Evolutionary conservation across 2,888 invertebrate species (phyloP), one percentile per base, ranked within the genome.

Genomic region (Eudemis profundana): DNA sequence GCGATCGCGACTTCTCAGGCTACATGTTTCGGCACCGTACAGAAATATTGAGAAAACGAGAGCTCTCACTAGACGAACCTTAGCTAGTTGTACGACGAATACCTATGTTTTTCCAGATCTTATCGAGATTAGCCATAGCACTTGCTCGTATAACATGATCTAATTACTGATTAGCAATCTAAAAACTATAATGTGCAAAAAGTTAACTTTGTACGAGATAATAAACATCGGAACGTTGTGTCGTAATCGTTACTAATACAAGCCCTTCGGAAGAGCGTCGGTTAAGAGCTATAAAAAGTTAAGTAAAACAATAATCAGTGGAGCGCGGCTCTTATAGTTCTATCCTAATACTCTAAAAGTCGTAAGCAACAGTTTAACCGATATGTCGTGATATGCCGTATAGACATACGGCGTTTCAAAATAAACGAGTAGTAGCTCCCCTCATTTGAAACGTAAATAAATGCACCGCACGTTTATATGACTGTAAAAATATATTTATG

Each of bases 281-380:
- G 46, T 38, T 47, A 17, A 61, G 66, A 38, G 78, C 81, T 77
- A 83, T 87, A 87, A 88, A 88, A 87, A 85, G 81, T 85, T 78
- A 83, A 86, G 78, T 89, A 83, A 87, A 88, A 87, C 87, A 87
- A 86, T 86, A 86, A 85, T 85, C 86, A 86, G 78, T 80, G 73
- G 74, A 83, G 79, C 83, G 79, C 68, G 77, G 71, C 72, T 72
- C 70, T 70, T 71, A 33, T 60, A 63, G 60, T 61, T 56, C 72
- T 69, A 72, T 74, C 75, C 74, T 69, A 51, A 10, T 54, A 27
- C 3, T 12, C 12, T 5, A 29, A 56, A n/a, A n/a, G n/a, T n/a
- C n/a, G n/a, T n/a, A n/a, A n/a, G n/a, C n/a, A n/a, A 56, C 68
- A 64, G 60, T 60, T 56, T 21, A 67, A 68, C 67, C 56, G 60